A percentile compares a stretch with the other conserved stretches of the same genome.
Conservation (phyloP, 2,888 invertebrate genomes). For the Anorthoa munda region DNA sequence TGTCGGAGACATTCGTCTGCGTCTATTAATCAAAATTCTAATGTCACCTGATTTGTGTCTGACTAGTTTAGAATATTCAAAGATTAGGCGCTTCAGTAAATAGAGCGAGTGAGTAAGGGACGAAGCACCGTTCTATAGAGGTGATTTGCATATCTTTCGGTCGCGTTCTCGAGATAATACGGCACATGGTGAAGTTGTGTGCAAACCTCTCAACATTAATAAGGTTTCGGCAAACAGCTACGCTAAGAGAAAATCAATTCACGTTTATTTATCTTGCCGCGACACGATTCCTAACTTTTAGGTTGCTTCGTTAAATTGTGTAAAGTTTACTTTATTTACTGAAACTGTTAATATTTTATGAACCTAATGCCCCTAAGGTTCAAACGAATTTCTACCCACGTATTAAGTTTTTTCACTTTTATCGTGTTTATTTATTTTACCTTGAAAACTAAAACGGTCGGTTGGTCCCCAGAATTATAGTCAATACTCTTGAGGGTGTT, state of each 20-base stretch:
- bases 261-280: conserved; percentile 29
- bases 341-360: conserved; percentile 35
- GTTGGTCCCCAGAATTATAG: background rate
- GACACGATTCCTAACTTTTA: conserved; percentile 28
- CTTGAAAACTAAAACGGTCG: conserved; percentile 15
- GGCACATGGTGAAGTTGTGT: conserved; percentile 37
- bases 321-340: conserved; percentile 35
- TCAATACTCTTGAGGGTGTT: conserved; percentile 18
- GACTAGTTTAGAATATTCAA: conserved; percentile 65
- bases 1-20: conserved; percentile 22
- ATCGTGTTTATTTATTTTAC: conserved; percentile 30
- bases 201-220: conserved; percentile 47
- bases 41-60: conserved; percentile 64
- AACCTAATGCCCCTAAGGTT: background rate
- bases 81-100: conserved; percentile 47
- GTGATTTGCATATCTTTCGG: conserved; percentile 68
- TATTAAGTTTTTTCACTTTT: conserved; percentile 9
- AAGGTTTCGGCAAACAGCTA: conserved; percentile 34
- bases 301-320: conserved; percentile 32
- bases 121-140: conserved; percentile 35
- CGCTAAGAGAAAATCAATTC: conserved; percentile 32
- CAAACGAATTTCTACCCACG: conserved; percentile 1
- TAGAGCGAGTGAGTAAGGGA: conserved; percentile 31
- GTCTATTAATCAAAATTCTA: conserved; percentile 67
- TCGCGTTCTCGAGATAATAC: conserved; percentile 43